These are phyloP conservation scores for Epinephelus awoara DNA, from an alignment of 2,797 vertebrate genomes.

Conservation along the genomic window DNA sequence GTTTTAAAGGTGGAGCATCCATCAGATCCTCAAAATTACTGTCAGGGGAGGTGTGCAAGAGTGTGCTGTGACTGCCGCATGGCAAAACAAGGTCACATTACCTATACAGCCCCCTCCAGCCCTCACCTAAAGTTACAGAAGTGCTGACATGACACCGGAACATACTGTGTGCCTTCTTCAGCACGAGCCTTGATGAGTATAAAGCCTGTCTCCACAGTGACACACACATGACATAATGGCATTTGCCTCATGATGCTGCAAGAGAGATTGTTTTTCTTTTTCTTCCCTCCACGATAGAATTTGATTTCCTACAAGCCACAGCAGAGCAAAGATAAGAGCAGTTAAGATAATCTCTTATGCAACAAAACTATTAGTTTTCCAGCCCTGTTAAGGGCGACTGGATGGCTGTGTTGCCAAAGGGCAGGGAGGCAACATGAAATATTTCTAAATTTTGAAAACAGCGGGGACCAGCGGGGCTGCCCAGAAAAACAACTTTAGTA, in stretches of 20 bases:
- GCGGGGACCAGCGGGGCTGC: not conserved
- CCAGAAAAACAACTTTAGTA: constrained; percentile 16
- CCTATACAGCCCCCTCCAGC: constrained; percentile 16
- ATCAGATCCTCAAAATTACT: constrained; percentile 48
- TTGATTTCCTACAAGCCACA: constrained; percentile 47
- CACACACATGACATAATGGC: constrained; percentile 38
- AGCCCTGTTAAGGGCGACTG: constrained; percentile 24
- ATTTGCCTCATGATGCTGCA: constrained; percentile 44
- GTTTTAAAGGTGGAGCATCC: constrained; percentile 48
- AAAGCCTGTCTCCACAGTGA: constrained; percentile 44
- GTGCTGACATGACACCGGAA: constrained; percentile 62
- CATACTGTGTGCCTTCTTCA: constrained; percentile 27
- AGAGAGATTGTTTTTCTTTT: constrained; percentile 18
- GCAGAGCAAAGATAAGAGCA: constrained; percentile 52
- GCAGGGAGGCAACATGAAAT: constrained; percentile 27
- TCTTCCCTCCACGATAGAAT: constrained; percentile 21
- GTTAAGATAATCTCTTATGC: constrained; percentile 70
- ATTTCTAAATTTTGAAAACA: constrained; percentile 37
- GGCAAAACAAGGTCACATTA: constrained; percentile 69
- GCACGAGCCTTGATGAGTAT: constrained; percentile 21
- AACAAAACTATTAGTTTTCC: constrained; percentile 59
- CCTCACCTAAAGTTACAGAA: constrained; percentile 59
- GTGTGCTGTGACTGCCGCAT: constrained; percentile 51
- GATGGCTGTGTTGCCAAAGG: constrained; percentile 32
- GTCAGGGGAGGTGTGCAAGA: constrained; percentile 40